Base-by-base conservation (phyloP, 2,888 invertebrate genomes). In the Leptodirus hochenwartii region DNA sequence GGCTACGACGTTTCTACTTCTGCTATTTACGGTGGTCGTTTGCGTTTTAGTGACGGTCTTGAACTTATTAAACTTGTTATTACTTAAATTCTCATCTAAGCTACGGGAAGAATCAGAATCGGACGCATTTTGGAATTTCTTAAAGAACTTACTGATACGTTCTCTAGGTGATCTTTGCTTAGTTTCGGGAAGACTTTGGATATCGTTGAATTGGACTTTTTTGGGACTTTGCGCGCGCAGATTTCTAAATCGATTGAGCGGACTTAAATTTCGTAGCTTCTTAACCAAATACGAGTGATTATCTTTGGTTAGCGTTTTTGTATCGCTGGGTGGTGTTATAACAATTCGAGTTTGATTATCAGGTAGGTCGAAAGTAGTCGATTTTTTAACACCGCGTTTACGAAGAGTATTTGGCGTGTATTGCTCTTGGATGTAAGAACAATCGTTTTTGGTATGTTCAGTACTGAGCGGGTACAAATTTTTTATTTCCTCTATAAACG, bases 361-460 rank as follows among this genome's bases (percentile, higher is more conserved):
- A 3, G 36, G 37, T 11, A 33, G 15, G 30, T 43, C 49, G 15
- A 43, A 39, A 6, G 43, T 42, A 29, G 40, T 43, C n/a, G n/a
- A n/a, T n/a, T 11, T 30, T 10, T 31, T 26, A 22, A 32, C 34
- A 8, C 23, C 9, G 2, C 34, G 28, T 6, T 35, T 16, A 4
- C 33, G 33, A 12, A 42, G 42, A 5, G 53, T 53, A 34, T 49
- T 50, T 8, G 8, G 20, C n/a, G 6, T n/a, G 41, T 52, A 53
- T 22, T 53, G 51, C 29, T 54, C 52, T 33, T 52, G 50, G 31
- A 53, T 45, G 36, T 53, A n/a, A n/a, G n/a, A n/a, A n/a, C n/a
- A n/a, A n/a, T n/a, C n/a, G n/a, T n/a, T n/a, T n/a, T n/a, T n/a
- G n/a, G n/a, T n/a, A n/a, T n/a, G n/a, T n/a, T n/a, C n/a, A n/a